Evolutionary conservation across 2,888 invertebrate genomes (phyloP), one percentile per base, ranked within the genome.

Genomic region (Beris chalybata): DNA sequence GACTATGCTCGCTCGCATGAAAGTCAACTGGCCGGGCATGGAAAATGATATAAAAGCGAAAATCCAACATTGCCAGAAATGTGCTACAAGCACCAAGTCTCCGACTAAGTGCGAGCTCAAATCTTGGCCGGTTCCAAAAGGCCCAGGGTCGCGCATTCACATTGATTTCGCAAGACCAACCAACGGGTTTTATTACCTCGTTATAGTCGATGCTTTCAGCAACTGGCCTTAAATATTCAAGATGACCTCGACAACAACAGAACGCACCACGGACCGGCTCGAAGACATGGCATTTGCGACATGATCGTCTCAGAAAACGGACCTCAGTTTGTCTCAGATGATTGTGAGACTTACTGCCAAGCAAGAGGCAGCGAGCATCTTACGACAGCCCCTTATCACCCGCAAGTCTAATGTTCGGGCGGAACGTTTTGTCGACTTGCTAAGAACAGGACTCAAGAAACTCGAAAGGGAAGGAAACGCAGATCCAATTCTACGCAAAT

Each of bases 161-260:
- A n/a, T 55, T 31, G 55, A 55, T 31, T 55, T 32, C 13, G 55
- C 32, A 3, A 32, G 32, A 9, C 55, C 55, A 6, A 55, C 32
- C 7, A 32, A 55, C 32, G 32, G 31, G 4, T n/a, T n/a, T 38
- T 55, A 55, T 38, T 55, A 32, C 38, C 38, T 32, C 4, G 70
- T 81, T n/a, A 71, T 80, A 3, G 74, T 77, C 4, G 80, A 81
- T 69, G 72, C 78, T 1, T 74, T 73, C 52, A 52, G 52, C 22
- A 52, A 52, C 12, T 52, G 15, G n/a, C 52, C 52, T 11, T 2
- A 52, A 22, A 13, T 52, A 9, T n/a, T 52, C 13, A 52, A 52
- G 22, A 52, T 52, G 9, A 52, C n/a, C 3, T n/a, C 13, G 2
- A 52, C 52, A 11, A 52, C 52, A 9, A 15, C 52, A 52, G 9